Conservation (phyloP, 2,113 vertebrate genomes). For the Thomomys bottae region DNA sequence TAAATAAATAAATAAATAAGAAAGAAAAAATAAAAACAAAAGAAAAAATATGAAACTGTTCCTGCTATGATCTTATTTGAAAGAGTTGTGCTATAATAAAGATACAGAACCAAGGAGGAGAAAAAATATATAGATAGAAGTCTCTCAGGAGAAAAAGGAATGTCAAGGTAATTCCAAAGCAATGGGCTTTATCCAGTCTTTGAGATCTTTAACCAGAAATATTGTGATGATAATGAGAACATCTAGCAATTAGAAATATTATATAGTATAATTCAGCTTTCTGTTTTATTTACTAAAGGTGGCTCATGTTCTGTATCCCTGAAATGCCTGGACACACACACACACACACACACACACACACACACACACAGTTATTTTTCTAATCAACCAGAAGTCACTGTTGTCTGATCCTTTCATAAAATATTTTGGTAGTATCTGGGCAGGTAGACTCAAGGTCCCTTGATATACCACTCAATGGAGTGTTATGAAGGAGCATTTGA, state of each 20-base stretch:
- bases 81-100: too few relatives aligned
- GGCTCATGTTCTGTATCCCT: not conserved
- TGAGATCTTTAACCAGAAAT: not conserved
- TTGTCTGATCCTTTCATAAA: not conserved
- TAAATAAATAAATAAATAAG: too few relatives aligned
- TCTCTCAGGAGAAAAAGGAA: not conserved
- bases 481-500: not conserved
- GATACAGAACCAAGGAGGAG: not conserved
- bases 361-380: not conserved
- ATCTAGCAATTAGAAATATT: not conserved
- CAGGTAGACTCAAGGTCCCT: rapidly evolving
- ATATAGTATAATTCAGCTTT: rapidly evolving
- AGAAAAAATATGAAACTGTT: not conserved
- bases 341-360: not conserved
- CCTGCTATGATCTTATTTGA: too few relatives aligned
- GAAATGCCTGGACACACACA: too few relatives aligned
- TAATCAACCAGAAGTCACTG: rapidly evolving
- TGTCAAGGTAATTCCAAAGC: not conserved
- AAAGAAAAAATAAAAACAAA: too few relatives aligned
- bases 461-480: not conserved
- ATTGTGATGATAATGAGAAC: rapidly evolving
- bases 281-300: rapidly evolving
- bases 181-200: not conserved
- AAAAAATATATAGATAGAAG: not conserved
- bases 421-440: not conserved